Evolutionary conservation across 2,888 invertebrate genomes (phyloP), one percentile per base, ranked within the genome.

Genomic region (Leucozona laternaria): DNA sequence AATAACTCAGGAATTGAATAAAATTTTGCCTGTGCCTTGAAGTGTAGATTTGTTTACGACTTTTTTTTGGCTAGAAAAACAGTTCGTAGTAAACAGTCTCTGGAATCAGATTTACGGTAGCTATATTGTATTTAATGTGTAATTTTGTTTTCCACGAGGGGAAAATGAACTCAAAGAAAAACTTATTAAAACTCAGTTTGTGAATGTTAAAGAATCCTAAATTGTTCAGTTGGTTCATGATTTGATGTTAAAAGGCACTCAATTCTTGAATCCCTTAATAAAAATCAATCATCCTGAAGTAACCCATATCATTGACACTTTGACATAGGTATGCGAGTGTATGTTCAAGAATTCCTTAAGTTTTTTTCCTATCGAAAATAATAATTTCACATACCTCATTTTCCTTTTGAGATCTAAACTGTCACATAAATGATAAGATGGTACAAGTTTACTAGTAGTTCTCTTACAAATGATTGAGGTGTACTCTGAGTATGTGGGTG

Each of bases 311-410:
- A 79, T 75, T 83, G 83, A 40, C 70, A 83, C 79, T 83, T 79
- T 40, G 40, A 40, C 40, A 40, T 22, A 57, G 62, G n/a, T n/a
- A n/a, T n/a, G n/a, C n/a, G n/a, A n/a, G n/a, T n/a, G n/a, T n/a
- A n/a, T n/a, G n/a, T n/a, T n/a, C n/a, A 73, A 73, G 13, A 17
- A 20, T 50, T 20, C 22, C 3, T 22, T 22, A 22, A 17, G 17
- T 22, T 50, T 3, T 50, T 83, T 79, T 73, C 73, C 64, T 48
- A 57, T 64, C 78, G 34, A 34, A 73, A 55, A 83, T 6, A 83
- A 83, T 83, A 79, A 83, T 83, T 83, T 83, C 78, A n/a, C n/a
- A n/a, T n/a, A n/a, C 83, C 79, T 83, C 83, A 78, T 83, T 83
- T 76, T 68, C 68, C 22, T 62, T 45, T 62, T 43, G 73, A 73